Base-by-base conservation (phyloP, 1,140 invertebrate genomes). In the Camponotus vicinus region DNA sequence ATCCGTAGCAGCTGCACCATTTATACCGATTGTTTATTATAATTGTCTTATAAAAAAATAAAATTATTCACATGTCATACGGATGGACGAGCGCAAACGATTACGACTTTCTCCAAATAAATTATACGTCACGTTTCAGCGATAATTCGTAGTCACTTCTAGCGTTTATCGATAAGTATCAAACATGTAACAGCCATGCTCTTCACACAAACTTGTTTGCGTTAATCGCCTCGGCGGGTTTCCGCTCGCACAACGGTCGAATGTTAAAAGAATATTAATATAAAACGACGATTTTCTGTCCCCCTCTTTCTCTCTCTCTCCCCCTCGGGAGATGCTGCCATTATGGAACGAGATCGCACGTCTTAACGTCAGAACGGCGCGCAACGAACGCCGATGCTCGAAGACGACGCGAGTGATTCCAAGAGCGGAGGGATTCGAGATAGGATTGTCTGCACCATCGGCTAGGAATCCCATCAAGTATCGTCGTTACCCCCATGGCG, bases 371-470 rank as follows among this genome's bases (percentile, higher is more conserved):
- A 86, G 87, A 15, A 57, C 66, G 45, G 85, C 73, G 86, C 63
- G 83, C 71, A 80, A 73, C 87, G 79, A 85, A 70, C 88, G 73
- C 87, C 88, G 92, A 92, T 91, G 89, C 77, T 88, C 90, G 88
- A 94, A 93, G 92, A 93, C 91, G 92, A 92, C 66, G 91, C 87
- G 91, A 94, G 91, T 93, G 94, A 95, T 95, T 95, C 91, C 85
- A 92, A 93, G 92, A 93, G 92, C 91, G 86, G 55, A 73, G 90
- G 86, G 89, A 86, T 92, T 93, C 90, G 91, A 94, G 95, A 95
- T 95, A 94, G 95, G 94, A 95, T 95, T 95, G 95, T 95, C 93
- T 94, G 95, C 95, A 94, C 94, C 94, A 95, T 95, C 95, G 95
- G 94, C 93, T 95, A 95, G 94, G 92, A 95, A 95, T 95, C 94